Conservation (phyloP, 2,797 vertebrate species). For the Schizothorax lantsangensis region DNA sequence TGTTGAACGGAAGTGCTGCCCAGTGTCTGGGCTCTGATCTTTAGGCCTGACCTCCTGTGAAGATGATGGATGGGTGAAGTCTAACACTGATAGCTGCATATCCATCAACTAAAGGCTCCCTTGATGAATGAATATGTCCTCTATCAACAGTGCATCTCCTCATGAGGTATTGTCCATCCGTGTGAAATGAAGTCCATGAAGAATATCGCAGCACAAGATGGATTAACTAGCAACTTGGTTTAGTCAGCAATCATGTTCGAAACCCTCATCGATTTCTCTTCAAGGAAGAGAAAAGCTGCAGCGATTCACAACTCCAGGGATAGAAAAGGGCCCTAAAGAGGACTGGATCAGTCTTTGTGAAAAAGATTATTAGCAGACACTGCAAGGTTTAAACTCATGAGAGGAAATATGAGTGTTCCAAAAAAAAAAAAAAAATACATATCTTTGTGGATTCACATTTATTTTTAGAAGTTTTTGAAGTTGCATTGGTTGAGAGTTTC, state of each 20-base stretch:
- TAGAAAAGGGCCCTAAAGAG: background rate
- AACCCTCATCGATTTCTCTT: slow-evolving; percentile 25
- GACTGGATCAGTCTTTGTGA: background rate
- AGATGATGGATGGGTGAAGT: slow-evolving; percentile 72
- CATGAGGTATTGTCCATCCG: slow-evolving; percentile 73
- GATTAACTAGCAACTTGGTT: slow-evolving; percentile 77
- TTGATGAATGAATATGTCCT: slow-evolving; percentile 82
- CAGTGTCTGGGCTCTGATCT: slow-evolving; percentile 76
- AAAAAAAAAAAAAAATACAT: background rate
- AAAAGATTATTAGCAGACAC: background rate
- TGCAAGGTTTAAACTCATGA: background rate
- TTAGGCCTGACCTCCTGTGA: slow-evolving; percentile 79
- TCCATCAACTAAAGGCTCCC: slow-evolving; percentile 77
- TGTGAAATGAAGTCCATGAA: slow-evolving; percentile 71
- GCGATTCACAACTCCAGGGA: slow-evolving; percentile 10
- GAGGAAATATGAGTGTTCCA: background rate
- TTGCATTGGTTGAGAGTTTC: slow-evolving; percentile 10
- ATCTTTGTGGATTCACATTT: background rate
- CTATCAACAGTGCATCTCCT: slow-evolving; percentile 81
- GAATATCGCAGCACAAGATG: slow-evolving; percentile 77
- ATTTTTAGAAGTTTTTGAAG: slow-evolving; percentile 55
- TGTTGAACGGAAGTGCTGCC: slow-evolving; percentile 61
- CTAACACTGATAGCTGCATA: slow-evolving; percentile 73
- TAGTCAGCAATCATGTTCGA: slow-evolving; percentile 68
- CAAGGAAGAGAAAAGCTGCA: slow-evolving; percentile 9